Evolutionary conservation across 2,797 vertebrate species (phyloP).

Genomic region (Channallabes apus): DNA sequence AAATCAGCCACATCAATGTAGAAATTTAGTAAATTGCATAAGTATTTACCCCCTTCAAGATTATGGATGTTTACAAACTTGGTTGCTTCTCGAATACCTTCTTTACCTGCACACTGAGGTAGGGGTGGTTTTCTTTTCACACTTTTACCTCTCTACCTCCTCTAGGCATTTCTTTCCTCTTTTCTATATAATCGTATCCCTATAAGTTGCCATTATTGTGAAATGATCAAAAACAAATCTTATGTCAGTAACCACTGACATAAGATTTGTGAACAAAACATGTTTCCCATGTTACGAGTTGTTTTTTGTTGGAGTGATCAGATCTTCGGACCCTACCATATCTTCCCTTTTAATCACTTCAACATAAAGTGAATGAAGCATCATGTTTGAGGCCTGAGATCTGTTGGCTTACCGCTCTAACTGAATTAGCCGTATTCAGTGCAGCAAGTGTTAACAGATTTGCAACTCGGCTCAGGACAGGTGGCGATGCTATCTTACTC

Average conservation of each 20-base stretch:
- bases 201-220: not conserved
- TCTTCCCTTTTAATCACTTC: constrained; percentile 14
- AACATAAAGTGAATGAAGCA: constrained; percentile 4
- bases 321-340: not conserved
- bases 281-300: too few species aligned
- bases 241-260: too few species aligned
- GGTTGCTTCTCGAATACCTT: not conserved
- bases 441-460: constrained; percentile 30
- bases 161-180: not conserved
- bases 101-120: not conserved
- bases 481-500: constrained; percentile 42
- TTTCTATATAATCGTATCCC: too few species aligned
- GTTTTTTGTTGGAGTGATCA: not conserved
- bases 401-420: not conserved
- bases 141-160: too few species aligned
- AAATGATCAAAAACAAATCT: not conserved
- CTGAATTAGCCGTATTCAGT: constrained; percentile 36
- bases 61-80: not conserved
- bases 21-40: not conserved
- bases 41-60: not conserved
- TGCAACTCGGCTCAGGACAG: constrained; percentile 29
- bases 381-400: constrained; percentile 6
- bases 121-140: too few species aligned
- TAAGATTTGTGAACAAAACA: not conserved
- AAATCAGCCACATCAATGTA: not conserved